These are phyloP conservation scores for Slavum lentiscoides DNA, from an alignment of 2,888 invertebrate species.

Conservation along the genomic window DNA sequence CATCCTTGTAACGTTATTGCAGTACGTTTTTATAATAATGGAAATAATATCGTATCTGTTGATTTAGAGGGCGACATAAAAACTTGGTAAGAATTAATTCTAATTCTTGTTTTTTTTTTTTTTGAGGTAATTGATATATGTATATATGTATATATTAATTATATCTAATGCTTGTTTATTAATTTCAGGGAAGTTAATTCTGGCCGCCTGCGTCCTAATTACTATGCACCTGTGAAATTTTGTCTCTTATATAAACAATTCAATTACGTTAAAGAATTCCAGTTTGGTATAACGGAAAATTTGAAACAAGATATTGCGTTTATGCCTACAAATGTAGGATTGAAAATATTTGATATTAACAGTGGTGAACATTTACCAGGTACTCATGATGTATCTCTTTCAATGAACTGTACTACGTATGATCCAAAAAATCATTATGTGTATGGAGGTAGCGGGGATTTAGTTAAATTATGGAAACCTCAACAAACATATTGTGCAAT, in stretches of 20 bases:
- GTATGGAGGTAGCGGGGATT: not conserved
- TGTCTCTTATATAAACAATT: not conserved
- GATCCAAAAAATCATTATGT: not conserved
- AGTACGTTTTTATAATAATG: slow-evolving; percentile 35
- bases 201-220: not conserved
- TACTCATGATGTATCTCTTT: not conserved
- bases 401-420: slow-evolving; percentile 26
- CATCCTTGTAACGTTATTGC: slow-evolving; percentile 5
- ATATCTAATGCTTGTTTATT: not conserved
- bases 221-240: not conserved
- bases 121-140: not conserved
- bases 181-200: slow-evolving; percentile 29
- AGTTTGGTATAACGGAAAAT: slow-evolving; percentile 35
- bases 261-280: slow-evolving; percentile 12
- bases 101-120: not conserved
- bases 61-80: slow-evolving; percentile 11
- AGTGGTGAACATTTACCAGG: slow-evolving; percentile 10
- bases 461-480: slow-evolving; percentile 25
- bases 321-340: slow-evolving; percentile 27
- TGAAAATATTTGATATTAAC: slow-evolving; percentile 33
- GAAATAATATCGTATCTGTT: slow-evolving; percentile 21
- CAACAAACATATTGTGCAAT: not conserved
- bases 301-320: slow-evolving; percentile 40
- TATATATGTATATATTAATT: not conserved
- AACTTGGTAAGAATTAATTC: slow-evolving; percentile 22